These are phyloP conservation scores for Leistus spinibarbis DNA, from an alignment of 2,888 invertebrate genomes.

Conservation along the genomic window DNA sequence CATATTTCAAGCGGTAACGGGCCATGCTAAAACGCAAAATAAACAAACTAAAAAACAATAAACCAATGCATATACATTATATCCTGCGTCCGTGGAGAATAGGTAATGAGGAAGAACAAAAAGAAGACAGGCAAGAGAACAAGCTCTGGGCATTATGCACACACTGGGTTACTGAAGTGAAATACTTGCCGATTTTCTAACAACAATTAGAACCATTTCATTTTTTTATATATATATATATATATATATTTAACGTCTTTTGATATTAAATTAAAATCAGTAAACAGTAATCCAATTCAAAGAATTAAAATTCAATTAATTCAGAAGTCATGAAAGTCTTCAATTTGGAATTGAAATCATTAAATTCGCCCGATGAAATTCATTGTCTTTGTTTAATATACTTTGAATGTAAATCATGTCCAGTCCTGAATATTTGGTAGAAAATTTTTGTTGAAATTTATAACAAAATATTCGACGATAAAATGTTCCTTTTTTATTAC, in stretches of 20 bases:
- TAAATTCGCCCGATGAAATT: too few species aligned
- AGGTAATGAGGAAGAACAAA: slow-evolving; percentile 38
- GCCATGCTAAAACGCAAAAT: slow-evolving; percentile 38
- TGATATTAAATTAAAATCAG: too few species aligned
- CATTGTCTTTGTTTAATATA: too few species aligned
- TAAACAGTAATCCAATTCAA: too few species aligned
- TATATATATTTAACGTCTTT: too few species aligned
- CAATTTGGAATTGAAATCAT: too few species aligned
- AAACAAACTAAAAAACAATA: slow-evolving; percentile 37
- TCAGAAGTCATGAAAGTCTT: too few species aligned
- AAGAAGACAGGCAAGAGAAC: slow-evolving; percentile 20
- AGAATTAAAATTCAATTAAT: too few species aligned
- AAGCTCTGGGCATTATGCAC: neutral
- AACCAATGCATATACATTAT: slow-evolving; percentile 38
- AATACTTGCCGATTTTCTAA: neutral
- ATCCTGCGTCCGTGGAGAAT: slow-evolving; percentile 36
- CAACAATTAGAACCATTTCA: neutral
- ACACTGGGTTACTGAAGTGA: neutral
- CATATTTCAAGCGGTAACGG: slow-evolving; percentile 39
- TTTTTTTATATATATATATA: too few species aligned
- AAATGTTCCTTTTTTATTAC: neutral
- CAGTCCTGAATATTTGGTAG: too few species aligned
- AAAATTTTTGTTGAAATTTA: neutral
- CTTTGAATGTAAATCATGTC: too few species aligned
- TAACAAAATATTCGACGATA: neutral